Evolutionary conservation across 23 tunicate species (phyloP).

Genomic region (Corella eumyota): DNA sequence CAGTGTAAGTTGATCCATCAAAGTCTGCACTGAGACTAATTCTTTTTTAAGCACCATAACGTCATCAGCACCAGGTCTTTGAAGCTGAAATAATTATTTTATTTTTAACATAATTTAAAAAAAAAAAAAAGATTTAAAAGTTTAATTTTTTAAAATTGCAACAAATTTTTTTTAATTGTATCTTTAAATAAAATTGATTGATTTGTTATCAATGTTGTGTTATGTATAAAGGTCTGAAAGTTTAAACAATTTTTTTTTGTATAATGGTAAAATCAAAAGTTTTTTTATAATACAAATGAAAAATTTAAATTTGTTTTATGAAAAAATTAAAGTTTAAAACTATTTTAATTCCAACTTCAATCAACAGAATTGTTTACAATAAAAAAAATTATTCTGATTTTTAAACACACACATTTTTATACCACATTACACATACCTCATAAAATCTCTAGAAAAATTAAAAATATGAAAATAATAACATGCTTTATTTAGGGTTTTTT

Average conservation of each 20-base stretch:
- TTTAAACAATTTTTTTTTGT: neutral
- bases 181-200: neutral
- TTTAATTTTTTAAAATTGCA: neutral
- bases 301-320: too few relatives aligned
- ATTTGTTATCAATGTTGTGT: neutral
- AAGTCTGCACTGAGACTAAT: constrained; percentile 77
- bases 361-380: too few relatives aligned
- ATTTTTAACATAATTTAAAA: neutral
- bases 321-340: too few relatives aligned
- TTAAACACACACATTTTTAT: too few relatives aligned
- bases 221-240: neutral
- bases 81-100: constrained; percentile 23
- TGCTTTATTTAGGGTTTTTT: too few relatives aligned
- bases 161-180: neutral
- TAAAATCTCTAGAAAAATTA: too few relatives aligned
- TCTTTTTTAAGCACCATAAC: constrained; percentile 90
- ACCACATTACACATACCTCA: too few relatives aligned
- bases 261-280: too few relatives aligned
- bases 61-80: constrained; percentile 92
- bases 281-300: too few relatives aligned
- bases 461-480: too few relatives aligned
- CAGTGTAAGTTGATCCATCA: constrained; percentile 72
- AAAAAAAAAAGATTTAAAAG: neutral
- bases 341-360: too few relatives aligned
- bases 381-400: too few relatives aligned